phyloP scores from a whole-genome alignment of 2,888 invertebrate species.

The Ametastegia equiseti region DNA sequence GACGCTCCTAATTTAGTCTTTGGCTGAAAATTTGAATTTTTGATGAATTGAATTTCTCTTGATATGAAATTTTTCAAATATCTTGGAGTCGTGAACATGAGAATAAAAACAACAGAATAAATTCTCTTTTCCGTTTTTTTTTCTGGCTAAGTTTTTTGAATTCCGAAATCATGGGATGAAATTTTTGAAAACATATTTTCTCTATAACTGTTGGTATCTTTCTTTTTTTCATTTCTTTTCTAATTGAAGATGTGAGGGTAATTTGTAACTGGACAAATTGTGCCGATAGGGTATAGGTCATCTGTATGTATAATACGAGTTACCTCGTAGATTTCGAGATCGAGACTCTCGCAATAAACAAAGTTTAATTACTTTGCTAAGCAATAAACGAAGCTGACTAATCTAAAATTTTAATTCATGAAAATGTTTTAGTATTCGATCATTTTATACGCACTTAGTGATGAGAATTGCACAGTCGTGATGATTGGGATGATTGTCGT shows the following conservation, averaged over 20 bases:
- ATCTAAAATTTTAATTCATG: neutral
- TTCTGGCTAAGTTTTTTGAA: too few relatives aligned
- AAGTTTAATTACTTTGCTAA: neutral
- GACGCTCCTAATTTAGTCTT: too few relatives aligned
- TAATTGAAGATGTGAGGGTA: neutral
- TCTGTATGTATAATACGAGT: neutral
- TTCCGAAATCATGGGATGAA: neutral
- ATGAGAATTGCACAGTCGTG: slow-evolving; percentile 80
- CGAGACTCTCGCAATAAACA: neutral
- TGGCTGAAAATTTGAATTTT: too few relatives aligned
- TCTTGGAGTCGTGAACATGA: too few relatives aligned
- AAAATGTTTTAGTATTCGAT: neutral
- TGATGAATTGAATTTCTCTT: too few relatives aligned
- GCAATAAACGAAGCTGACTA: neutral
- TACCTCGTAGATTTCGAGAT: neutral
- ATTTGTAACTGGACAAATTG: neutral
- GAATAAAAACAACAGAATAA: too few relatives aligned
- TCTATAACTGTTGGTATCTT: neutral
- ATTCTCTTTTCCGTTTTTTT: too few relatives aligned
- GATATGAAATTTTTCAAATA: too few relatives aligned
- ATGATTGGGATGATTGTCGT: slow-evolving; percentile 79
- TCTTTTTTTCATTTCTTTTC: neutral
- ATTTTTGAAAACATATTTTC: neutral
- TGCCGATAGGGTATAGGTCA: neutral
- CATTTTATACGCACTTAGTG: slow-evolving; percentile 74